Base-by-base conservation (phyloP, 2,113 vertebrate genomes). In the Strix uralensis region DNA sequence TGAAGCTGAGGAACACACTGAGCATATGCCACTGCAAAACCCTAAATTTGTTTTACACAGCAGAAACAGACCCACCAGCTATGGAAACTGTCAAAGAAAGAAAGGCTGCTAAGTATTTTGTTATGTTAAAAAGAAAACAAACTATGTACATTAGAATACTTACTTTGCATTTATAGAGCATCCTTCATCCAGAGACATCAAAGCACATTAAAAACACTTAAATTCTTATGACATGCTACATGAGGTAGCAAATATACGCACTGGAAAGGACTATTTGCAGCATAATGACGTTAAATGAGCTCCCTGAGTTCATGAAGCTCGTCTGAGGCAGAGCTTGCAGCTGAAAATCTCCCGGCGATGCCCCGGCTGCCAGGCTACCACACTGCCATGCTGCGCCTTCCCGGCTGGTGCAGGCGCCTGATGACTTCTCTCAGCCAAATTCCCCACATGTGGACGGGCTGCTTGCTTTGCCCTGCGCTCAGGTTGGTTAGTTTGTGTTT, bases 131-230 rank as follows among this genome's bases (percentile, higher is more conserved):
- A 94, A 79, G 83, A 83, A 95, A 93, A 87, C 77, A 92, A 95
- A 90, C 90, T 36, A 65, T 0, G 0, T 46, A 90, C n/a, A 70
- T 70, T 72, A 93, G 81, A 95, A 84, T 77, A 97, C 97, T 97
- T 96, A 96, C 94, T 97, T 96, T 90, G 78, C 93, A 96, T 93
- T 97, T 96, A 95, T 86, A 96, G 57, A 91, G 86, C 96, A 95
- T 97, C 44, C 94, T 96, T 96, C 88, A 92, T 44, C 81, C 86
- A 89, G 42, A 42, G 79, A 92, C 89, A 95, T 93, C 90, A 94
- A 92, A 96, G 67, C 55, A 73, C 84, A 82, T 29, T 55, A 86
- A 59, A 88, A 92, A 51, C 44, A 42, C 80, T 62, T 54, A 70
- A 91, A 90, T 70, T 66, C 86, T 82, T 85, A 74, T 0, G 34